Conservation (phyloP, 1,140 invertebrate species). For the Parapsyche elsis region DNA sequence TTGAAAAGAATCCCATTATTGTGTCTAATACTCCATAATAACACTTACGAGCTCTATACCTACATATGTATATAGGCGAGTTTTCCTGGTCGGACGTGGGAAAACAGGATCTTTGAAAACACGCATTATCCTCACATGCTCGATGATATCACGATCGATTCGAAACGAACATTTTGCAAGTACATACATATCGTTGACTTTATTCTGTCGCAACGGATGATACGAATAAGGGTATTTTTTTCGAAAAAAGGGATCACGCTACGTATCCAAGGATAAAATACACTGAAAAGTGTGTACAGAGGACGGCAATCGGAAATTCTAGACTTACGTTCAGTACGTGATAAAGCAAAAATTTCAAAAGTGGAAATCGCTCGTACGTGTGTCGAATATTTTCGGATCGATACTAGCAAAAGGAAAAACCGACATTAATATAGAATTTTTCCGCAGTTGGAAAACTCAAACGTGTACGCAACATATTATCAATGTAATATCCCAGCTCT, state of each 20-base stretch:
- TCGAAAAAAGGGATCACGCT: no score
- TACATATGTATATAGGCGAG: neutral
- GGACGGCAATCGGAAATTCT: neutral
- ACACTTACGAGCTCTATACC: neutral
- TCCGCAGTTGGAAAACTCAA: neutral
- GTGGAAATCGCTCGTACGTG: constrained; percentile 2
- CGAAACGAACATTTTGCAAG: neutral
- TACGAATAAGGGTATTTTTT: no score
- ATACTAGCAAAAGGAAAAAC: neutral
- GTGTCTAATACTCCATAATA: constrained; percentile 17
- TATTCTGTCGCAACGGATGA: no score
- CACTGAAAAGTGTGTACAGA: neutral
- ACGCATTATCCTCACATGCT: neutral
- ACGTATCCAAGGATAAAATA: no score
- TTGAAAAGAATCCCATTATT: constrained; percentile 25
- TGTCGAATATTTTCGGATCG: constrained; percentile 5
- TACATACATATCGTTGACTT: no score
- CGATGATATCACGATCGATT: neutral
- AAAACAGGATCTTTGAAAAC: neutral
- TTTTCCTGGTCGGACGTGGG: constrained; percentile 1
- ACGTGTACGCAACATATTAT: no score
- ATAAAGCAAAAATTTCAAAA: neutral
- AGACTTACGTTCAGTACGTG: neutral
- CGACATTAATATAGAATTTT: neutral
- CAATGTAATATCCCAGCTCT: no score